Percentiles rank a stretch among this genome's conserved stretches.
These are phyloP conservation scores for Pseudococcus longispinus DNA, from an alignment of 2,888 invertebrate species.

Conservation along the genomic window DNA sequence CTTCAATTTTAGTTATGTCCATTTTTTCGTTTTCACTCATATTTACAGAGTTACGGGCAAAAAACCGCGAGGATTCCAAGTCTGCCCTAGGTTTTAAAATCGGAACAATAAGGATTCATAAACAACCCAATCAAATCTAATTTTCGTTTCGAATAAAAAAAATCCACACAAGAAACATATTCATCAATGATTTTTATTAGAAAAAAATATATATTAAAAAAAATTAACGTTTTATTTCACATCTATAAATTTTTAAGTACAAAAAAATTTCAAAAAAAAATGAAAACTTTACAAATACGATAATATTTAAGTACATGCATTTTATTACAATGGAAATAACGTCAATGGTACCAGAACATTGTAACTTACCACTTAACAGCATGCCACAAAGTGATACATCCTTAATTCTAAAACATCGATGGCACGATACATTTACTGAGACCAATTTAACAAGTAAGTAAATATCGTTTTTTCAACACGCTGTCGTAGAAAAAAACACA, in stretches of 20 bases:
- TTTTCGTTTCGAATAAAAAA: not conserved
- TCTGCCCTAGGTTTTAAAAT: no score
- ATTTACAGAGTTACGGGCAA: no score
- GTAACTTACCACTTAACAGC: not conserved
- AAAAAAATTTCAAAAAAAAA: slow-evolving; percentile 12
- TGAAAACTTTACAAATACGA: not conserved
- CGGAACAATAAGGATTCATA: no score
- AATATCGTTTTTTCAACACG: not conserved
- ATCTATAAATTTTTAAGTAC: slow-evolving; percentile 18
- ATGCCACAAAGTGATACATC: not conserved
- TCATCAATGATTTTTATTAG: not conserved
- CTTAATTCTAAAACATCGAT: slow-evolving; percentile 17
- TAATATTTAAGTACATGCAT: slow-evolving; percentile 18
- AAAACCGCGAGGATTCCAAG: no score
- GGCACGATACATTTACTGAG: slow-evolving; percentile 19
- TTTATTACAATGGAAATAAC: not conserved
- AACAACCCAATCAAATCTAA: no score
- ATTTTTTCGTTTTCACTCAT: no score
- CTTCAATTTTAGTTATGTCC: no score
- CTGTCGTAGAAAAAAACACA: not conserved
- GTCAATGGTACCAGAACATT: not conserved
- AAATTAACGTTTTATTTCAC: slow-evolving; percentile 26
- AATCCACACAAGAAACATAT: not conserved
- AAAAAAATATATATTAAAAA: not conserved
- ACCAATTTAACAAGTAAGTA: not conserved